Conservation (phyloP, 1,140 invertebrate genomes). For the Formica exsecta region DNA sequence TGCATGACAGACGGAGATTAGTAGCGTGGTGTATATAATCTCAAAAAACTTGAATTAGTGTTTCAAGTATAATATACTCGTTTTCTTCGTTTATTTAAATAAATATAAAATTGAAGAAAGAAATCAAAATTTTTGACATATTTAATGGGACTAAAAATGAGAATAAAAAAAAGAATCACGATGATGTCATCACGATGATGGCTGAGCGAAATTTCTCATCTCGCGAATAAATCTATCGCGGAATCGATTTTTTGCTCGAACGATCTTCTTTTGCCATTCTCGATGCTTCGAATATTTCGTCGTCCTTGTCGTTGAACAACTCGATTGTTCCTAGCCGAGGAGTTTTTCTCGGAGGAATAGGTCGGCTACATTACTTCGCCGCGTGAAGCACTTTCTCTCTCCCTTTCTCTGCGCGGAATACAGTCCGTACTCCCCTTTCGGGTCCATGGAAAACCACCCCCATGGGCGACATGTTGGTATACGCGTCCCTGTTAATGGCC, state of each 20-base stretch:
- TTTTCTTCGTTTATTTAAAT: neutral
- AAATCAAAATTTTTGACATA: neutral
- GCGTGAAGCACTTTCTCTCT: slow-evolving; percentile 73
- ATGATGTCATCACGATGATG: no score
- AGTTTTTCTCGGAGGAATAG: slow-evolving; percentile 72
- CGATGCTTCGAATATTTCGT: slow-evolving; percentile 15
- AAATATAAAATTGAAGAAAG: neutral
- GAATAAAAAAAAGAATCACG: neutral
- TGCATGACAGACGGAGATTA: slow-evolving; percentile 4
- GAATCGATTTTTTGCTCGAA: slow-evolving; percentile 29
- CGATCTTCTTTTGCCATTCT: neutral
- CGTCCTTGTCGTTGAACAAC: slow-evolving; percentile 7
- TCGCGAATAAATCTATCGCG: neutral
- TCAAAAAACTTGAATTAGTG: neutral
- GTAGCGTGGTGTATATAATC: neutral
- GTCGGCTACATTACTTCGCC: slow-evolving; percentile 76
- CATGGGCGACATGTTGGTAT: slow-evolving; percentile 59
- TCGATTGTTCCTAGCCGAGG: slow-evolving; percentile 65
- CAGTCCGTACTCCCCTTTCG: slow-evolving; percentile 26
- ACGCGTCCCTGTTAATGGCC: slow-evolving; percentile 69
- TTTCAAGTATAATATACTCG: neutral
- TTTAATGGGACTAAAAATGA: neutral
- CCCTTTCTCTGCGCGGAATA: slow-evolving; percentile 20
- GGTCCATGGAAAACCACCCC: slow-evolving; percentile 68
- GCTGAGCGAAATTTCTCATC: neutral